These are phyloP conservation scores for Rhipidura dahli DNA, from an alignment of 2,113 vertebrate species.

Conservation along the genomic window DNA sequence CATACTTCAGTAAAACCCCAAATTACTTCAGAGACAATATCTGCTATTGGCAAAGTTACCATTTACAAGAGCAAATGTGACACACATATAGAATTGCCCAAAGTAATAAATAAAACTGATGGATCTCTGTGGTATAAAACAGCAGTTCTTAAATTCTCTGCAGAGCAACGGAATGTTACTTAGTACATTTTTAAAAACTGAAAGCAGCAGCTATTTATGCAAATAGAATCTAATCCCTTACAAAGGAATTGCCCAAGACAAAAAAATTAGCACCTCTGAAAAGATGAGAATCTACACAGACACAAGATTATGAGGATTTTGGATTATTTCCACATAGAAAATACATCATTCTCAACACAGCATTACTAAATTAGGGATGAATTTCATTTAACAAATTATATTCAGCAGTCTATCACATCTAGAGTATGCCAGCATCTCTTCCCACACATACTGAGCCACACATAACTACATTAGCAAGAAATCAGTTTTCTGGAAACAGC, in stretches of 20 bases:
- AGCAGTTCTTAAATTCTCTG: background rate
- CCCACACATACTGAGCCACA: background rate
- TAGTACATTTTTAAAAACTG: background rate
- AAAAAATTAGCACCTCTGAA: background rate
- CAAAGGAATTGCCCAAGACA: background rate
- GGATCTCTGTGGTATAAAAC: background rate
- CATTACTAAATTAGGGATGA: slow-evolving; percentile 5
- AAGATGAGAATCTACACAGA: background rate
- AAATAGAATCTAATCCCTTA: background rate
- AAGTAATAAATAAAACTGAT: background rate
- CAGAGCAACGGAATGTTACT: background rate
- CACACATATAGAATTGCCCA: background rate
- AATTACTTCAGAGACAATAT: background rate
- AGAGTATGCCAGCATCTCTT: slow-evolving; percentile 22
- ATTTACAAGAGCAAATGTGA: background rate
- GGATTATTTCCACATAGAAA: background rate
- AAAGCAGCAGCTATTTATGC: background rate
- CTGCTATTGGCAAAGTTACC: background rate
- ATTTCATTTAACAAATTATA: slow-evolving; percentile 8
- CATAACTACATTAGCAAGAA: background rate
- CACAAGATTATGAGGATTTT: background rate
- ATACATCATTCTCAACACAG: background rate
- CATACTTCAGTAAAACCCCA: background rate
- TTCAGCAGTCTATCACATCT: slow-evolving; percentile 40
- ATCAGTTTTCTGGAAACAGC: background rate